phyloP scores from a whole-genome alignment of 2,888 invertebrate genomes.

The Criorhina ranunculi region DNA sequence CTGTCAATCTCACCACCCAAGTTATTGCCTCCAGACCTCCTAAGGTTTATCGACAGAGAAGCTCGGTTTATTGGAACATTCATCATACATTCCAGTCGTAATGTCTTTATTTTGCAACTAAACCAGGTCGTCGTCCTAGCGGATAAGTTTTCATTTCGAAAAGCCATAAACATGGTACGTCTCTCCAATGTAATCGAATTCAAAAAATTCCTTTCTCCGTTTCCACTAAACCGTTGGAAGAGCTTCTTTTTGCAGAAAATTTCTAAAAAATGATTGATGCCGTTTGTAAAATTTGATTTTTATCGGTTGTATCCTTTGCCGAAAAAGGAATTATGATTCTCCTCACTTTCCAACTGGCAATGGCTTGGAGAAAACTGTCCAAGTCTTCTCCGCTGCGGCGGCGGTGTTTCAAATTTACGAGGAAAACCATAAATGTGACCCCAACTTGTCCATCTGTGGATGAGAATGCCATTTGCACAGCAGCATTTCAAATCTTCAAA shows the following conservation, averaged over 20 bases:
- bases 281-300: slow-evolving; percentile 67
- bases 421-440: slow-evolving; percentile 72
- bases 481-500: slow-evolving; percentile 14
- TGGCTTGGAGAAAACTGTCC: slow-evolving; percentile 27
- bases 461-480: slow-evolving; percentile 27
- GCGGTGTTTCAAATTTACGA: slow-evolving; percentile 61
- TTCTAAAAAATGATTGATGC: slow-evolving; percentile 72
- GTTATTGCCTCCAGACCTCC: too few relatives aligned
- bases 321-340: slow-evolving; percentile 58
- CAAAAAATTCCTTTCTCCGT: slow-evolving; percentile 25
- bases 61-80: too few relatives aligned
- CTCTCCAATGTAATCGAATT: slow-evolving; percentile 31
- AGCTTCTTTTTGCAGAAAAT: slow-evolving; percentile 11
- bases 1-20: too few relatives aligned
- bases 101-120: slow-evolving; percentile 18
- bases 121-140: slow-evolving; percentile 11
- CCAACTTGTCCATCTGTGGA: slow-evolving; percentile 65
- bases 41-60: too few relatives aligned
- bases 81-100: neutral
- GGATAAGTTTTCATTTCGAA: slow-evolving; percentile 19
- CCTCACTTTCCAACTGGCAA: slow-evolving; percentile 56
- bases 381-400: slow-evolving; percentile 1
- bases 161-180: slow-evolving; percentile 19
- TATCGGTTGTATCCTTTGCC: slow-evolving; percentile 53
- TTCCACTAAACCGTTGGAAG: slow-evolving; percentile 20